These are phyloP conservation scores for Macrobrachium nipponense DNA, from an alignment of 1,140 invertebrate genomes.

Conservation along the genomic window DNA sequence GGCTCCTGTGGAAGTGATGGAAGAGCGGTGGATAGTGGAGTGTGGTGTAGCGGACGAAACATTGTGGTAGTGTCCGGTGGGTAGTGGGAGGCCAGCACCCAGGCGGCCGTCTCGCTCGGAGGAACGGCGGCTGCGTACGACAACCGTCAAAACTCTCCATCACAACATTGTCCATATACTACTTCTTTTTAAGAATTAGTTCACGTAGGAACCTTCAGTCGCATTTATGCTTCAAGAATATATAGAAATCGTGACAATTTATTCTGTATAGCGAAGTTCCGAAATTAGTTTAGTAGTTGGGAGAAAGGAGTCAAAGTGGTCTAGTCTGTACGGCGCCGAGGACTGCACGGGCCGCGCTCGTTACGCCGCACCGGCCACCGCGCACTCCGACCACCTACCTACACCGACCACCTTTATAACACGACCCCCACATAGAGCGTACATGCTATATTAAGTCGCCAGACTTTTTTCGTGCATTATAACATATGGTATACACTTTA, in stretches of 20 bases:
- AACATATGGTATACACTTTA: neutral
- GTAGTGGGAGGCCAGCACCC: slow-evolving; percentile 27
- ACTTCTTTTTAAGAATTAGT: no score
- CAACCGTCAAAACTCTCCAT: neutral
- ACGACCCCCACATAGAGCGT: slow-evolving; percentile 3
- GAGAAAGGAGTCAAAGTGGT: neutral
- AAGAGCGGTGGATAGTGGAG: slow-evolving; percentile 1
- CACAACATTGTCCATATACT: neutral
- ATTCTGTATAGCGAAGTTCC: neutral
- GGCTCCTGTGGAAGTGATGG: neutral
- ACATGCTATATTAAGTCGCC: neutral
- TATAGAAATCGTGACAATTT: no score
- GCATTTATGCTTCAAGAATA: no score
- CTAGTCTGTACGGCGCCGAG: slow-evolving; percentile 33
- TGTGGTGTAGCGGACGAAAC: slow-evolving; percentile 17
- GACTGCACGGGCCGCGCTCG: slow-evolving; percentile 46
- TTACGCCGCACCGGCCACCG: slow-evolving; percentile 45
- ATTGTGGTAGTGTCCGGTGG: slow-evolving; percentile 16
- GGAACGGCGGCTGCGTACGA: slow-evolving; percentile 48
- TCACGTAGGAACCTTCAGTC: no score
- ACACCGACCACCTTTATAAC: slow-evolving; percentile 37
- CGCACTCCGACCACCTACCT: slow-evolving; percentile 29
- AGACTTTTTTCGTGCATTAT: neutral
- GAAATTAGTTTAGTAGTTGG: neutral
- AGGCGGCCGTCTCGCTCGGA: slow-evolving; percentile 51